Conservation (phyloP, 2,888 invertebrate species). For the Micropterix aruncella region DNA sequence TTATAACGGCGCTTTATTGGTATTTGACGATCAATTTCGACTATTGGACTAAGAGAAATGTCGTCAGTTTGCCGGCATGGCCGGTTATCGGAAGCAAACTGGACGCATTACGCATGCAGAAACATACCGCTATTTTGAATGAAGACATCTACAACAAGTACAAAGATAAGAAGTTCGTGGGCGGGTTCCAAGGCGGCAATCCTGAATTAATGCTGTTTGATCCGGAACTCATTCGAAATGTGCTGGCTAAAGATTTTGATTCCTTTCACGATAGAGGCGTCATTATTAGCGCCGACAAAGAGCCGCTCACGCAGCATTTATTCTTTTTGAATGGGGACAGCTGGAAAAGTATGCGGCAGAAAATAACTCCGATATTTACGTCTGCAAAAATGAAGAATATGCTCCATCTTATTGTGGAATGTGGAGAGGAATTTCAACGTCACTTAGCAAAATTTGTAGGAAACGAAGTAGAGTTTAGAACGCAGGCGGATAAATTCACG, state of each 20-base stretch:
- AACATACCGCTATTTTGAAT: not conserved
- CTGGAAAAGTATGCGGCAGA: constrained; percentile 16
- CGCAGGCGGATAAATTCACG: not conserved
- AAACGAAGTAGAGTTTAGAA: not conserved
- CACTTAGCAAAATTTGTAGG: not conserved
- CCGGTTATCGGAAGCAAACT: not conserved
- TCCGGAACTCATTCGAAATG: constrained; percentile 16
- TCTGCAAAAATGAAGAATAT: constrained; percentile 16
- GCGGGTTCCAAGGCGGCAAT: constrained; percentile 6
- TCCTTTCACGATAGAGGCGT: constrained; percentile 16
- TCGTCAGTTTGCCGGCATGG: not conserved
- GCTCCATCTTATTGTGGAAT: constrained; percentile 14
- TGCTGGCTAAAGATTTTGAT: constrained; percentile 18
- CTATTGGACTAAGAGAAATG: not conserved
- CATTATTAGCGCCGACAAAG: constrained; percentile 12
- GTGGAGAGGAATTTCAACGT: constrained; percentile 8
- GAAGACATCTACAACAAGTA: constrained; percentile 12
- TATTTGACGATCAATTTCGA: not conserved
- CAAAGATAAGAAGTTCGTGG: constrained; percentile 8
- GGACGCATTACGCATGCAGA: not conserved
- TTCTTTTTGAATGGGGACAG: constrained; percentile 15
- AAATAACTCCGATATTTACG: constrained; percentile 15
- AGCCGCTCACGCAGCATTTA: constrained; percentile 16
- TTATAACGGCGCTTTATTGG: not conserved
- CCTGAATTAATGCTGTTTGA: constrained; percentile 15